These are phyloP conservation scores for Procambarus virginalis DNA, from an alignment of 1,140 invertebrate genomes.

Conservation along the genomic window DNA sequence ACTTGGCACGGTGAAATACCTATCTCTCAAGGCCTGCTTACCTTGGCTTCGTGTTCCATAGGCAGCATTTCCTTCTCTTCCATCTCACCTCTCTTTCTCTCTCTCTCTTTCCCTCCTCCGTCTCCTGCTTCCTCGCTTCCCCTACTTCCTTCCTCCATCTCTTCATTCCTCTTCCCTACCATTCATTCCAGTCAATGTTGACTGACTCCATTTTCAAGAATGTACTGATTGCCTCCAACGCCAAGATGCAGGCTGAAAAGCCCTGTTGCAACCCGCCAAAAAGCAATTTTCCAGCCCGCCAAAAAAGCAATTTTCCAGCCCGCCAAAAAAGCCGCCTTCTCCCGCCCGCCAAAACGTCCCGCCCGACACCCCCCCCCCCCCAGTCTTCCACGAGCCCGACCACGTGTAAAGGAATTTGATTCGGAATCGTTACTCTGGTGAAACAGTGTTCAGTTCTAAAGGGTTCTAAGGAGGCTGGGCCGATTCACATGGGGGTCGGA, in stretches of 20 bases:
- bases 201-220: background rate
- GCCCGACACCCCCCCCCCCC: background rate
- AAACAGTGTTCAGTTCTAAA: slow-evolving; percentile 54
- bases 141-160: too few relatives aligned
- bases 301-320: background rate
- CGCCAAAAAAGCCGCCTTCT: background rate
- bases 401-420: slow-evolving; percentile 60
- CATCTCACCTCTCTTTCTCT: background rate
- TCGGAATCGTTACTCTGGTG: slow-evolving; percentile 55
- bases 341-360: background rate
- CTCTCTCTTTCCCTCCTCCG: background rate
- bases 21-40: too few relatives aligned
- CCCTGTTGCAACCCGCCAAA: background rate
- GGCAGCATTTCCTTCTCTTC: too few relatives aligned
- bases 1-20: too few relatives aligned
- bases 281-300: background rate
- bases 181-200: too few relatives aligned
- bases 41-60: too few relatives aligned
- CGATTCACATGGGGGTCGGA: slow-evolving; percentile 15
- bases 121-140: too few relatives aligned
- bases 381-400: slow-evolving; percentile 19
- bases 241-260: background rate
- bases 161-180: background rate
- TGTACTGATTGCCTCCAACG: background rate
- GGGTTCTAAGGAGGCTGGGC: slow-evolving; percentile 35